Percentiles rank a stretch among this genome's conserved stretches.
phyloP scores from a whole-genome alignment of 2,888 invertebrate genomes.

The Eretmocerus hayati region DNA sequence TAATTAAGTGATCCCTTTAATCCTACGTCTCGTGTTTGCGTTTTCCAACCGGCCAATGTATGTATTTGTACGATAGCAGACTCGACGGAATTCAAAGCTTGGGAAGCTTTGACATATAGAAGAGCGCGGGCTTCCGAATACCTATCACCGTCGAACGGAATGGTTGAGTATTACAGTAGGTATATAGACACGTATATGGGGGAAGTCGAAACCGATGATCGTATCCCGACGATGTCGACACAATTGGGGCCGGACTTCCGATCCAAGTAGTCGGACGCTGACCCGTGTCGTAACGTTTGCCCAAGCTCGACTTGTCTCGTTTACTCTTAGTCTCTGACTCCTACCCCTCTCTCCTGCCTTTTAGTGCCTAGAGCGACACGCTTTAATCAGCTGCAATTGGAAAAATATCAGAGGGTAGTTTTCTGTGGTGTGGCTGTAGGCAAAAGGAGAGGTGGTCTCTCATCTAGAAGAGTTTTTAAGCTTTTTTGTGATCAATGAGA shows the following conservation, averaged over 20 bases:
- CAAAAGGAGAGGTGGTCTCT: too few species aligned
- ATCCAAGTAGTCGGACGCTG: not conserved
- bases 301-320: too few species aligned
- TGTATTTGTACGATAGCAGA: too few species aligned
- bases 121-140: constrained; percentile 23
- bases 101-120: too few species aligned
- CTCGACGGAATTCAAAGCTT: too few species aligned
- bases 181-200: too few species aligned
- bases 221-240: constrained; percentile 29
- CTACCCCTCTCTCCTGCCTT: not conserved
- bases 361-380: constrained; percentile 1
- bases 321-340: not conserved
- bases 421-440: too few species aligned
- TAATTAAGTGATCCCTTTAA: constrained; percentile 41
- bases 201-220: constrained; percentile 26
- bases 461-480: too few species aligned
- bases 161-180: constrained; percentile 26
- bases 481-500: too few species aligned
- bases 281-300: not conserved
- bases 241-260: constrained; percentile 33
- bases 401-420: constrained; percentile 22
- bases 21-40: constrained; percentile 33
- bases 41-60: constrained; percentile 29
- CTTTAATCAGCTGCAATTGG: constrained; percentile 21
- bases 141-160: constrained; percentile 35